A percentile compares a stretch with the other conserved stretches of the same genome.
These are phyloP conservation scores for Bathynomus jamesi DNA, from an alignment of 1,140 invertebrate genomes.

Conservation along the genomic window DNA sequence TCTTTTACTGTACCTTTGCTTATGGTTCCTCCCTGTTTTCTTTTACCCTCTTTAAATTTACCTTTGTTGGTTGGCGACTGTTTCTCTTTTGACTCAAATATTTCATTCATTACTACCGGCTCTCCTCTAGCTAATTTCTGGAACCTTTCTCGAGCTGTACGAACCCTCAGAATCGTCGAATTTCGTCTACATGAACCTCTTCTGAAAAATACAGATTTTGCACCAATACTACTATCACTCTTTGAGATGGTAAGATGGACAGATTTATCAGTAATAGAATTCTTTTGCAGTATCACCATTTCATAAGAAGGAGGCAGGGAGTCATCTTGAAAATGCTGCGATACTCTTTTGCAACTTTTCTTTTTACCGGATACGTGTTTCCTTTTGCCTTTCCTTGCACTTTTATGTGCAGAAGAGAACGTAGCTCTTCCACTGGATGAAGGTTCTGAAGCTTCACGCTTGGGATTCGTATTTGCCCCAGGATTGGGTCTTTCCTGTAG, in stretches of 20 bases:
- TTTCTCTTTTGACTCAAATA: neutral
- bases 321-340: too few species aligned
- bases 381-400: too few species aligned
- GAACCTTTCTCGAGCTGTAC: constrained; percentile 19
- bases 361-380: too few species aligned
- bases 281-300: constrained; percentile 13
- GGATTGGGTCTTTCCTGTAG: too few species aligned
- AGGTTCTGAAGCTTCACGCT: too few species aligned
- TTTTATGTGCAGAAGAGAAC: too few species aligned
- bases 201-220: neutral
- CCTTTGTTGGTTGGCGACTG: neutral
- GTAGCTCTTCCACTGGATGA: too few species aligned
- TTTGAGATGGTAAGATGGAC: too few species aligned
- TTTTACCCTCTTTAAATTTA: neutral
- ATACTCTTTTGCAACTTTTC: too few species aligned
- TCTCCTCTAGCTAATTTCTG: constrained; percentile 12
- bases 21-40: constrained; percentile 5
- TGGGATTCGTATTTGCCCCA: too few species aligned
- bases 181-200: neutral
- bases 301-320: constrained; percentile 25
- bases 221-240: neutral
- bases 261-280: neutral
- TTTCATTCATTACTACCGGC: neutral
- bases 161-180: constrained; percentile 8
- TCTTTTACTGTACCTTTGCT: constrained; percentile 21